A percentile compares a stretch with the other conserved stretches of the same genome.
phyloP scores from a whole-genome alignment of 2,797 vertebrate species.

The Clarias laeviceps region DNA sequence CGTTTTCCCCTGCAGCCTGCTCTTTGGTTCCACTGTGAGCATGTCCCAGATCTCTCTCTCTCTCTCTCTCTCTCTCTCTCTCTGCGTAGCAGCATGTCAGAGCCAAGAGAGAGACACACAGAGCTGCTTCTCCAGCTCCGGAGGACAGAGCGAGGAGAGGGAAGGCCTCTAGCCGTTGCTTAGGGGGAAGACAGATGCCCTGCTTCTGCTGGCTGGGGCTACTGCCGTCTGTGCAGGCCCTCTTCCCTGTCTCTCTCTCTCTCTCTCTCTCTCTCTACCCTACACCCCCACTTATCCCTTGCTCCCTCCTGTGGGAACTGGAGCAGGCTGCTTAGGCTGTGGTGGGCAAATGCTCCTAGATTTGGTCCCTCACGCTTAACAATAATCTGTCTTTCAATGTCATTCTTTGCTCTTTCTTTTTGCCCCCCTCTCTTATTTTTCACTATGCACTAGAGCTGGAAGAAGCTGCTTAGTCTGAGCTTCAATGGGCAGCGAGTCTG shows the following conservation, averaged over 20 bases:
- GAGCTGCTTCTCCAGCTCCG: slow-evolving; percentile 43
- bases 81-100: slow-evolving; percentile 21
- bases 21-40: slow-evolving; percentile 25
- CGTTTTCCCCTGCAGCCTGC: slow-evolving; percentile 3
- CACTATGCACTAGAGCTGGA: slow-evolving; percentile 33
- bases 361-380: slow-evolving; percentile 39
- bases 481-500: slow-evolving; percentile 39
- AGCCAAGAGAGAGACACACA: slow-evolving; percentile 47
- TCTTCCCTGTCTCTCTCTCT: slow-evolving; percentile 56
- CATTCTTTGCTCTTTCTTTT: slow-evolving; percentile 3
- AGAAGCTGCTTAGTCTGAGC: slow-evolving; percentile 30
- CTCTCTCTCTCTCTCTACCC: slow-evolving; percentile 29
- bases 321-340: slow-evolving; percentile 43
- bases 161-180: slow-evolving; percentile 64
- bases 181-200: slow-evolving; percentile 72
- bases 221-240: slow-evolving; percentile 66
- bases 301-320: slow-evolving; percentile 48
- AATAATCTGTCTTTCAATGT: slow-evolving; percentile 44
- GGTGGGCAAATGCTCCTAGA: slow-evolving; percentile 39
- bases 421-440: slow-evolving; percentile 14
- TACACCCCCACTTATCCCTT: slow-evolving; percentile 45
- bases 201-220: slow-evolving; percentile 72
- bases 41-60: slow-evolving; percentile 30
- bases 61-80: background rate
- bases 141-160: slow-evolving; percentile 42